A percentile compares a stretch with the other conserved stretches of the same genome.
Conservation (phyloP, 2,113 vertebrate species). For the Xiphophorus maculatus region DNA sequence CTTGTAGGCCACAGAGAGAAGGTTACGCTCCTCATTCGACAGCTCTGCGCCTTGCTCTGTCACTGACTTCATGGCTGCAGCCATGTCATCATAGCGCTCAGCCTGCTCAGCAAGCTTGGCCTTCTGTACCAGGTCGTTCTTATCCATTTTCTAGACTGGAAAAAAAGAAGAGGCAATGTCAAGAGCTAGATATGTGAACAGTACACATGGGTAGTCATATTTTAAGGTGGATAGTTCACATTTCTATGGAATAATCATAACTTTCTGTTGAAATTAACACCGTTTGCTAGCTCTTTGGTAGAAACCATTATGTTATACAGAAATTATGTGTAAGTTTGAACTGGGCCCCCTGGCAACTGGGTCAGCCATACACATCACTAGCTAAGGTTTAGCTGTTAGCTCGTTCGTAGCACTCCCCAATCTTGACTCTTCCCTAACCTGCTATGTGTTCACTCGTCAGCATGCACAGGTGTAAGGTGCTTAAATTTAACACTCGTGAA, state of each 20-base stretch:
- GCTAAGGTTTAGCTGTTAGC: constrained; percentile 59
- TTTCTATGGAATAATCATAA: neutral
- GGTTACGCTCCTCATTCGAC: constrained; percentile 96
- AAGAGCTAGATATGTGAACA: neutral
- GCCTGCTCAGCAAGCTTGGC: constrained; percentile 98
- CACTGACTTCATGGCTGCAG: constrained; percentile 94
- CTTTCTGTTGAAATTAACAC: neutral
- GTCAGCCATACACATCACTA: constrained; percentile 53
- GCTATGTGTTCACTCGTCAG: neutral
- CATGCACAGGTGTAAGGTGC: neutral
- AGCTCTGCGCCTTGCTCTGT: constrained; percentile 93
- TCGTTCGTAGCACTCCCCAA: neutral
- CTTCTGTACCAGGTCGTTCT: constrained; percentile 98
- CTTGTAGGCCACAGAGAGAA: constrained; percentile 98
- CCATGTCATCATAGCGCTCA: constrained; percentile 99
- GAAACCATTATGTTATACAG: neutral
- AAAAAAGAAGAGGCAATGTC: constrained; percentile 34
- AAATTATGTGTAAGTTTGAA: constrained; percentile 27
- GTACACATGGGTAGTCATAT: neutral
- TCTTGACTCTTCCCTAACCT: neutral
- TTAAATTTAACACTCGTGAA: neutral
- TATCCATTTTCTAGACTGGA: constrained; percentile 88
- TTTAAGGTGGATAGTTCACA: neutral
- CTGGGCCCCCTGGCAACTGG: constrained; percentile 65
- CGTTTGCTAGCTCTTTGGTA: neutral